phyloP scores from a whole-genome alignment of 2,113 vertebrate genomes.

The Cathartes aura region DNA sequence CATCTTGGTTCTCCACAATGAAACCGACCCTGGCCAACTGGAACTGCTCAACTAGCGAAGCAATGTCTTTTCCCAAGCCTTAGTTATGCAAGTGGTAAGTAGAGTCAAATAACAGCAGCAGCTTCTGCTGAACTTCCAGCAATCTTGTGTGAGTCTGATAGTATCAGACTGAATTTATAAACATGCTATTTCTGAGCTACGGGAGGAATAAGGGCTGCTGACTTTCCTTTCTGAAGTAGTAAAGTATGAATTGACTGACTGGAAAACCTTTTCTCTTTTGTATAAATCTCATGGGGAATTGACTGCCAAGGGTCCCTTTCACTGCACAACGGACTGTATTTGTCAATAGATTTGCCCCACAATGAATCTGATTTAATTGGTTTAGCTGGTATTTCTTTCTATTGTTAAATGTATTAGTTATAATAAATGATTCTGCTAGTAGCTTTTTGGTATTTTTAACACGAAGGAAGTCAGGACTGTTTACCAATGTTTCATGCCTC shows the following conservation, averaged over 20 bases:
- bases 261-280: neutral
- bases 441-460: neutral
- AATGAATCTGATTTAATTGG: neutral
- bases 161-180: neutral
- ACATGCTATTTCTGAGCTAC: neutral
- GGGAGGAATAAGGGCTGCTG: neutral
- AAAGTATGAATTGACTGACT: neutral
- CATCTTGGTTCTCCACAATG: neutral
- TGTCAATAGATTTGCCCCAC: neutral
- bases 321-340: neutral
- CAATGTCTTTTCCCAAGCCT: neutral
- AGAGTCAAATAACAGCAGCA: neutral
- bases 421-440: neutral
- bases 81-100: neutral
- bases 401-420: neutral
- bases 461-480: neutral
- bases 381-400: neutral
- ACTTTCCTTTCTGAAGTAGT: neutral
- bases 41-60: neutral
- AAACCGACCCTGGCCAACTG: neutral
- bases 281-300: neutral
- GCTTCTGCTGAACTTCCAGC: neutral
- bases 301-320: neutral
- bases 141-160: neutral
- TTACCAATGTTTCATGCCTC: neutral